Base-by-base conservation (phyloP, 1,140 invertebrate genomes). In the Euura saliciscinereae region DNA sequence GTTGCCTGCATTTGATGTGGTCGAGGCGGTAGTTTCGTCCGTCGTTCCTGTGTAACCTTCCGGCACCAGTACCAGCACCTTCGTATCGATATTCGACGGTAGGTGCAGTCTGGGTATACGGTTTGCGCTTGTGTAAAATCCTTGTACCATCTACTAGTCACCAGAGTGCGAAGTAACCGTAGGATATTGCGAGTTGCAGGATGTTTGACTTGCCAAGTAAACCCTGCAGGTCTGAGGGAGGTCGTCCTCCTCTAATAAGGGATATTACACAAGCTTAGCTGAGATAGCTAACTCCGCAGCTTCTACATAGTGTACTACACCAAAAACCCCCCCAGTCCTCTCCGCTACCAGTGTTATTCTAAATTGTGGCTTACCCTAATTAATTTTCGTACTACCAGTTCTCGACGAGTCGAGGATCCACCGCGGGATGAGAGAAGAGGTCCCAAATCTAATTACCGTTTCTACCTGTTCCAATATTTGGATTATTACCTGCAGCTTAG, bases 201-300 rank as follows among this genome's bases (percentile, higher is more conserved):
- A 78, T 84, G 81, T 84, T 84, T 84, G 80, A 84, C 80, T 84
- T 84, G 79, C 77, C 80, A 82, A 82, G 82, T 82, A 82, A 84
- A 84, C 78, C 80, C 51, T 59, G 51, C 0, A 8, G 13, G 28
- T 59, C 51, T 8, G 8, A 8, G 51, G 28, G 28, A 28, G 51
- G 8, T 59, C 51, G 51, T 59, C 51, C 51, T 8, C 51, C 5
- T 59, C 51, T 59, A 59, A 59, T 59, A 59, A 1, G 51, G 46
- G 51, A 59, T 59, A 59, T 59, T 59, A 59, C 13, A 59, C 3
- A 59, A 59, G 3, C 51, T 59, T n/a, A n/a, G 51, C 13, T 3
- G 51, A 59, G 51, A 59, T 59, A 59, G 8, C 3, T 28, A 28
- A 28, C 70, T 13, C 68, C 7, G 11, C 68, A 45, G 44, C 66